Percentiles rank a stretch among this genome's conserved stretches.
Evolutionary conservation across 1,140 invertebrate genomes (phyloP).

Genomic region (Caenorhabditis briggsae): DNA sequence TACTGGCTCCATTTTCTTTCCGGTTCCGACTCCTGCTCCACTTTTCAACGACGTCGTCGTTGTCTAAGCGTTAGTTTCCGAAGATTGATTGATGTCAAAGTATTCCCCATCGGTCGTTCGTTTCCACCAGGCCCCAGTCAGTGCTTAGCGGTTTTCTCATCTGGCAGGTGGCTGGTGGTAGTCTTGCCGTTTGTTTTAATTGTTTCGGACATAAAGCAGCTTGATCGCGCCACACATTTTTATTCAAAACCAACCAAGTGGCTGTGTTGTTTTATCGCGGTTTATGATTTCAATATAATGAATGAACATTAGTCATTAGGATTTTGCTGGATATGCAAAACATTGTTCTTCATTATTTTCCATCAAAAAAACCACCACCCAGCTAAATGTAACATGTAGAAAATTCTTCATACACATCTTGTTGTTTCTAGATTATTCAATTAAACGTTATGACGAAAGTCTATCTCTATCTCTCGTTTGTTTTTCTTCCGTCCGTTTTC

Average conservation of each 20-base stretch:
- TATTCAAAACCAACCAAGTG: not conserved
- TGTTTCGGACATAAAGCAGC: conserved; percentile 49
- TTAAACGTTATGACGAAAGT: conserved; percentile 41
- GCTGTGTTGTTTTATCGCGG: not conserved
- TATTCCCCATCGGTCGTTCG: conserved; percentile 32
- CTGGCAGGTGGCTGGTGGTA: conserved; percentile 10
- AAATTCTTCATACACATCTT: not conserved
- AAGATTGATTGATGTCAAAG: conserved; percentile 53
- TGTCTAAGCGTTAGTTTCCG: conserved; percentile 47
- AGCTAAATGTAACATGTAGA: not conserved
- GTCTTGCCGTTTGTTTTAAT: not conserved
- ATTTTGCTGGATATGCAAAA: not conserved
- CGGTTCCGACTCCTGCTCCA: conserved; percentile 1
- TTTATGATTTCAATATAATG: not conserved
- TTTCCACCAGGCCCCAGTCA: not conserved
- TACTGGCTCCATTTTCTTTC: conserved; percentile 21
- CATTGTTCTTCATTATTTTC: too few relatives aligned
- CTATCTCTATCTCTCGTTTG: conserved; percentile 14
- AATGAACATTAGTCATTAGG: not conserved
- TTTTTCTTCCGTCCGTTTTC: not conserved
- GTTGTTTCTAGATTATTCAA: conserved; percentile 52
- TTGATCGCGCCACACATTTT: not conserved
- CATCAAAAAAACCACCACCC: too few relatives aligned
- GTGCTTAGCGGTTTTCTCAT: not conserved
- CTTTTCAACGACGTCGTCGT: not conserved